Conservation (phyloP, 2,888 invertebrate species). For the Sisyra terminalis region DNA sequence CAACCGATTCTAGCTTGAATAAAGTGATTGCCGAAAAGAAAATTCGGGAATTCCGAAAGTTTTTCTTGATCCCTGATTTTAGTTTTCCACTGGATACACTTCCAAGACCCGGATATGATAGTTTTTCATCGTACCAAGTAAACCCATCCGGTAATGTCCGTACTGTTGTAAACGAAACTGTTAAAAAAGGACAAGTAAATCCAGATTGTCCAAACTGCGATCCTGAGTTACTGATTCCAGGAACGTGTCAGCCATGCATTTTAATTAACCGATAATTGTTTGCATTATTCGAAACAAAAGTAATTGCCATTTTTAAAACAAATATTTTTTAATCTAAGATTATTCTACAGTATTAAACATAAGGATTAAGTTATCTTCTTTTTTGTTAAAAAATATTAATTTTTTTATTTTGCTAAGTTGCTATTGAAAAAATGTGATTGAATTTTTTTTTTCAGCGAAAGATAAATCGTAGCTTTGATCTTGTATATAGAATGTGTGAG, state of each 20-base stretch:
- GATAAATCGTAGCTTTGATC: no score
- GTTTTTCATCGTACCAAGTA: slow-evolving; percentile 25
- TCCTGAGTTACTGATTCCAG: slow-evolving; percentile 41
- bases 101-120: slow-evolving; percentile 22
- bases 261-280: slow-evolving; percentile 24
- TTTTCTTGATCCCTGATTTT: slow-evolving; percentile 26
- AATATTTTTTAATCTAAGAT: no score
- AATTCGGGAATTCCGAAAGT: slow-evolving; percentile 21
- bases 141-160: slow-evolving; percentile 8
- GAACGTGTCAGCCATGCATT: slow-evolving; percentile 47
- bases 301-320: no score
- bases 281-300: no score
- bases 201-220: slow-evolving; percentile 45
- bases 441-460: no score
- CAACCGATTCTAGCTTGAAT: background rate
- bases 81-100: slow-evolving; percentile 25
- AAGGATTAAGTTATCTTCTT: no score
- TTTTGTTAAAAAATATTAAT: no score
- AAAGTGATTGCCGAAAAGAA: slow-evolving; percentile 16
- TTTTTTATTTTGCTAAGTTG: no score
- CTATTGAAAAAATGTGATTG: no score
- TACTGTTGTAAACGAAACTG: background rate
- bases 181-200: slow-evolving; percentile 20
- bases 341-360: no score
- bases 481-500: no score